Conservation (phyloP, 2,888 invertebrate genomes). For the Lordiphosa andalusiaca region DNA sequence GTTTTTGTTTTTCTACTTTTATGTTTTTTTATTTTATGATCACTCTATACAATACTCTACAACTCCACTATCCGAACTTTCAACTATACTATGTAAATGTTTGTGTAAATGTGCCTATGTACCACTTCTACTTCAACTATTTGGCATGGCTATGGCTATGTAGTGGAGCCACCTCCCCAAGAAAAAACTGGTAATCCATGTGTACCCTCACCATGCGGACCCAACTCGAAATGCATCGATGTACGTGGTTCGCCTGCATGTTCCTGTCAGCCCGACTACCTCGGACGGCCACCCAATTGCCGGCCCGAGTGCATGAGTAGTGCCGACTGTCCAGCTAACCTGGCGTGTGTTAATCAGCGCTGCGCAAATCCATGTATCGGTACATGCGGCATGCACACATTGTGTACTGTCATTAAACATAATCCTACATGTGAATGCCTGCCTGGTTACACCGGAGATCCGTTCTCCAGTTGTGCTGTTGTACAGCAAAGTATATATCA, state of each 20-base stretch:
- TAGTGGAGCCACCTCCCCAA: conserved; percentile 80
- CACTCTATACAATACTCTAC: conserved; percentile 48
- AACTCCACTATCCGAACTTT: conserved; percentile 54
- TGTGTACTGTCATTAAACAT: conserved; percentile 89
- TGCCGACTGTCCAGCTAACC: conserved; percentile 87
- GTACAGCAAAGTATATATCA: conserved; percentile 81
- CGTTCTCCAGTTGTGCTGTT: conserved; percentile 86
- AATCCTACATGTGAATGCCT: conserved; percentile 88
- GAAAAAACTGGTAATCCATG: conserved; percentile 87
- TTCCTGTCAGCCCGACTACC: conserved; percentile 88
- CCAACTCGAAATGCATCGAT: conserved; percentile 89
- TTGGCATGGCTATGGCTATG: conserved; percentile 55
- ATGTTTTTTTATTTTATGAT: conserved; percentile 60
- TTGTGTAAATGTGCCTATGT: conserved; percentile 57
- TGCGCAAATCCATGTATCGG: conserved; percentile 90
- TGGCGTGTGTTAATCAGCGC: conserved; percentile 89
- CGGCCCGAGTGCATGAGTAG: conserved; percentile 88
- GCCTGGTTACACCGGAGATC: conserved; percentile 88
- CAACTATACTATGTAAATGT: conserved; percentile 56
- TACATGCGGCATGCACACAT: conserved; percentile 87
- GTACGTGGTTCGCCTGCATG: conserved; percentile 90
- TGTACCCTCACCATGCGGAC: conserved; percentile 91
- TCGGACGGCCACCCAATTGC: conserved; percentile 92
- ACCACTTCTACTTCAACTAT: conserved; percentile 48
- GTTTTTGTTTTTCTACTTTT: conserved; percentile 48